Percentiles rank a stretch among this genome's conserved stretches.
These are phyloP conservation scores for Calidris pygmaea DNA, from an alignment of 2,113 vertebrate genomes.

Conservation along the genomic window DNA sequence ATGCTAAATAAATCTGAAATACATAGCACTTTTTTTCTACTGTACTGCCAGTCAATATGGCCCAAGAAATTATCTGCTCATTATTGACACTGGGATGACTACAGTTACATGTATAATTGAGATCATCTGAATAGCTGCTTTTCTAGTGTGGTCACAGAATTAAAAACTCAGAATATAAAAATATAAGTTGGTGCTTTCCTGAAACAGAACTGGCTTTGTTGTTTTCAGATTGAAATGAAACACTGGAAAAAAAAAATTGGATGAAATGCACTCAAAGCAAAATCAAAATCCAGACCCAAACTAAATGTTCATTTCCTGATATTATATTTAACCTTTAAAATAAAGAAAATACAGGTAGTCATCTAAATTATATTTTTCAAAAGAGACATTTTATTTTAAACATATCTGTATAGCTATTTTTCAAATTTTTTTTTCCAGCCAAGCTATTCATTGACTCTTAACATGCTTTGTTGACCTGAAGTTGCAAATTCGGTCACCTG, in stretches of 20 bases:
- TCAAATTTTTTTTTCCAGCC: neutral
- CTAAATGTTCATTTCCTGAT: slow-evolving; percentile 3
- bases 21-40: neutral
- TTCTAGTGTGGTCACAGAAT: neutral
- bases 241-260: neutral
- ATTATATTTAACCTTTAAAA: slow-evolving; percentile 15
- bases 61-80: neutral
- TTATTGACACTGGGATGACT: neutral
- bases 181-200: neutral
- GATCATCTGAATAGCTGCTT: neutral
- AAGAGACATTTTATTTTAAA: neutral
- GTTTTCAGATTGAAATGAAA: slow-evolving; percentile 15
- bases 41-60: neutral
- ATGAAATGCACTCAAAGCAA: neutral
- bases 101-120: neutral
- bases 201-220: slow-evolving; percentile 18
- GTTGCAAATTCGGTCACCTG: neutral
- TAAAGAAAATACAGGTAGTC: neutral
- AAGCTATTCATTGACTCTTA: neutral
- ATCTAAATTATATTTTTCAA: neutral
- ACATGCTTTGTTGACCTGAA: neutral
- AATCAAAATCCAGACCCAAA: neutral
- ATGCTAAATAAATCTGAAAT: neutral
- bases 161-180: neutral
- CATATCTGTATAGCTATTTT: neutral